Conservation (phyloP, 2,113 vertebrate genomes). For the Bombycilla garrulus region DNA sequence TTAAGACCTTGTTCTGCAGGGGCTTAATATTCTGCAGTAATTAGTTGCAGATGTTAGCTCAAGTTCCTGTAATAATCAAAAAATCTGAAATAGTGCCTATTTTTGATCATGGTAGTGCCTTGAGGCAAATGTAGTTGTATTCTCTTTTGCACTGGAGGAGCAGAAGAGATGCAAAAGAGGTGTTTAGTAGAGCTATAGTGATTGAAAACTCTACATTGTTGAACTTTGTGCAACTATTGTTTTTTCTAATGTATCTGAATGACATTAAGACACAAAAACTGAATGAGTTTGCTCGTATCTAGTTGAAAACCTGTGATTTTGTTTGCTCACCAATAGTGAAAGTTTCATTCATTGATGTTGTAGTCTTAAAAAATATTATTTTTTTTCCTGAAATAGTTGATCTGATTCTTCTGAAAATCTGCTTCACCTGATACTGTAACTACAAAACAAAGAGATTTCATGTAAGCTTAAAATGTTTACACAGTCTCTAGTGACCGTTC, state of each 20-base stretch:
- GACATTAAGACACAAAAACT: not conserved
- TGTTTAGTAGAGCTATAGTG: not conserved
- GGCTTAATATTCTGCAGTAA: not conserved
- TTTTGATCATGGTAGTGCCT: not conserved
- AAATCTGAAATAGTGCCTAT: not conserved
- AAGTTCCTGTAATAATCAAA: not conserved
- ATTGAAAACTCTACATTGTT: not conserved
- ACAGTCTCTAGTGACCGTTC: not conserved
- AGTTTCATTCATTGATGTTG: not conserved
- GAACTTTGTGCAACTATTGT: not conserved
- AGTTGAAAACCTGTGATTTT: not conserved
- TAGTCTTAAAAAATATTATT: not conserved
- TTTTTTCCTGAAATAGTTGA: not conserved
- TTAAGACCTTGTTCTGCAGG: not conserved
- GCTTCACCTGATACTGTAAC: not conserved
- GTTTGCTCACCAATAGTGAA: not conserved
- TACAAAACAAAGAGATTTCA: not conserved
- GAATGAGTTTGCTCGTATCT: not conserved
- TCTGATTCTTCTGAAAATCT: not conserved
- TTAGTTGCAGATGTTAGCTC: conserved; percentile 18
- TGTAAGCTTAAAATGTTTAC: not conserved
- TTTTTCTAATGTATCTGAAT: not conserved
- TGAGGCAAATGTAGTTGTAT: not conserved
- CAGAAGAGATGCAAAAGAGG: not conserved
- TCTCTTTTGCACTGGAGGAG: not conserved